A percentile compares a stretch with the other conserved stretches of the same genome.
phyloP scores from a whole-genome alignment of 2,113 vertebrate species.

The Thymallus thymallus region DNA sequence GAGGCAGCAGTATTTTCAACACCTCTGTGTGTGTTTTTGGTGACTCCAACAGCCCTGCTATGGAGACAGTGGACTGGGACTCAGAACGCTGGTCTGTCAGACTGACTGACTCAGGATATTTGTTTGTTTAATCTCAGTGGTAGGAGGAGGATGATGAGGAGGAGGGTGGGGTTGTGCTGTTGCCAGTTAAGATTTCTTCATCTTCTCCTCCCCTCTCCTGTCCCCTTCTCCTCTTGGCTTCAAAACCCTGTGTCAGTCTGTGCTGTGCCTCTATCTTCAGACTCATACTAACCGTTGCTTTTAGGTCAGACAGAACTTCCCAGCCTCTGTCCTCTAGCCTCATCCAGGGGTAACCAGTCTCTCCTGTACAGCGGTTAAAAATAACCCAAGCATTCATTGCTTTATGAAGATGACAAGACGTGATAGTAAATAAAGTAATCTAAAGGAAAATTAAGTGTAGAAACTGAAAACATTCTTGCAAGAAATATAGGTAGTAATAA shows the following conservation, averaged over 20 bases:
- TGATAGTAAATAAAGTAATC: no score
- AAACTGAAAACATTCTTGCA: no score
- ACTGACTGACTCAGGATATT: constrained; percentile 6
- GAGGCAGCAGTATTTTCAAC: not conserved
- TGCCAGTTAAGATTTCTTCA: not conserved
- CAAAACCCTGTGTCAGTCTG: not conserved
- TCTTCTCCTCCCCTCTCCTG: not conserved
- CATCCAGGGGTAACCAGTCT: no score
- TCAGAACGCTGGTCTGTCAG: not conserved
- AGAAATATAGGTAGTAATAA: no score
- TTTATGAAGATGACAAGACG: no score
- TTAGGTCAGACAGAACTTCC: no score
- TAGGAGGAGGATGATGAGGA: not conserved
- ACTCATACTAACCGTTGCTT: no score
- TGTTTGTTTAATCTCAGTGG: constrained; percentile 14
- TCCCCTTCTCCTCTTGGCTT: not conserved
- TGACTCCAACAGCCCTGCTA: constrained; percentile 8
- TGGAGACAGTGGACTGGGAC: constrained; percentile 17
- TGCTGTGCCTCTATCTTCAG: no score
- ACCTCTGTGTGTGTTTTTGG: not conserved
- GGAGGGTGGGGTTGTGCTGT: constrained; percentile 1
- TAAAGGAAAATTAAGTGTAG: no score
- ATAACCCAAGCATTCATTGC: not conserved
- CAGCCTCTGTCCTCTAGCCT: no score
- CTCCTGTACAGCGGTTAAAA: not conserved